These are phyloP conservation scores for Conops quadrifasciatus DNA, from an alignment of 2,888 invertebrate genomes.

Conservation along the genomic window DNA sequence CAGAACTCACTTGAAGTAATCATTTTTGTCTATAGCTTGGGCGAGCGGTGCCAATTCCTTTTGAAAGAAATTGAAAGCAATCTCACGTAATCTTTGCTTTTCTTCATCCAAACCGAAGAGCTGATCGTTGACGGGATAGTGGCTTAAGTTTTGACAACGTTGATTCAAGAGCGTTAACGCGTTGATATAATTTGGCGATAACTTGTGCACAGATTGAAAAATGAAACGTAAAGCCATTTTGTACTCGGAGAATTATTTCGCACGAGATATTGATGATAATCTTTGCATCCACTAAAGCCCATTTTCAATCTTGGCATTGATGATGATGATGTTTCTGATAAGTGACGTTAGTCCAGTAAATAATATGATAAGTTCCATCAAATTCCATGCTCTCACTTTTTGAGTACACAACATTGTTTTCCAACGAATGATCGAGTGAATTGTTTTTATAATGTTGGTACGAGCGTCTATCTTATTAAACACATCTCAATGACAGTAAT, in stretches of 20 bases:
- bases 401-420: background rate
- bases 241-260: too few species aligned
- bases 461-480: too few species aligned
- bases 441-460: too few species aligned
- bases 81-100: constrained; percentile 87
- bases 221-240: constrained; percentile 51
- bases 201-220: constrained; percentile 43
- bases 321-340: constrained; percentile 3
- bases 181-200: too few species aligned
- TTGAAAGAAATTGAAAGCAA: constrained; percentile 90
- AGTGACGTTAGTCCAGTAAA: too few species aligned
- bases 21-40: constrained; percentile 86
- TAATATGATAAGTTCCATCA: too few species aligned
- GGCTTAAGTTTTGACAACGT: constrained; percentile 54
- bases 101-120: constrained; percentile 87
- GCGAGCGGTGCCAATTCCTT: constrained; percentile 96
- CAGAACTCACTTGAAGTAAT: constrained; percentile 76
- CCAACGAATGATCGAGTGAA: background rate
- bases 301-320: too few species aligned
- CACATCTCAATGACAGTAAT: too few species aligned
- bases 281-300: too few species aligned
- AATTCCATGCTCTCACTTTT: too few species aligned
- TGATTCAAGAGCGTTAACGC: background rate
- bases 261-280: too few species aligned
- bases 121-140: constrained; percentile 89